Conservation (phyloP, 2,888 invertebrate genomes). For the Xestia xanthographa region DNA sequence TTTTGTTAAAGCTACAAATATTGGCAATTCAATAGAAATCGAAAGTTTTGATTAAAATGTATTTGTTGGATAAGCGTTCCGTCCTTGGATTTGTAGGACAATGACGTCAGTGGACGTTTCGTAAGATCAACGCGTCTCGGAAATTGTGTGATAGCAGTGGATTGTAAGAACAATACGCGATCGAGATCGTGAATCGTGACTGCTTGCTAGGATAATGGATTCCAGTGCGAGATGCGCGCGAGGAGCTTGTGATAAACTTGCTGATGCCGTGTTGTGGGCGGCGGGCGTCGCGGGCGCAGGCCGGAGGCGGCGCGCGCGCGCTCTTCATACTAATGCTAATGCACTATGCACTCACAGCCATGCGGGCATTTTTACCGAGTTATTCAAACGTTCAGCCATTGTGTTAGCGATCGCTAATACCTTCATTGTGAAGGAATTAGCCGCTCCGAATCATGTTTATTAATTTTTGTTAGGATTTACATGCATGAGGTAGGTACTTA, state of each 20-base stretch:
- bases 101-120: slow-evolving; percentile 18
- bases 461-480: slow-evolving; percentile 24
- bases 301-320: slow-evolving; percentile 40
- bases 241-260: not conserved
- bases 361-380: slow-evolving; percentile 25
- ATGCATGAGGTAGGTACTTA: not conserved
- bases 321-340: slow-evolving; percentile 37
- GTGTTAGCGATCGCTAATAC: slow-evolving; percentile 36
- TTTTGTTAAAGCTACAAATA: slow-evolving; percentile 30
- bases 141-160: not conserved
- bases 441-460: slow-evolving; percentile 28
- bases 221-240: slow-evolving; percentile 7
- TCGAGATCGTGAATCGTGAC: slow-evolving; percentile 18
- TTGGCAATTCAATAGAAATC: slow-evolving; percentile 43
- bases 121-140: slow-evolving; percentile 15
- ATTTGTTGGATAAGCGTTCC: slow-evolving; percentile 18
- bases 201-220: slow-evolving; percentile 2
- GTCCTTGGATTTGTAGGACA: slow-evolving; percentile 42
- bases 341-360: slow-evolving; percentile 13
- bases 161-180: not conserved
- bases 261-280: slow-evolving; percentile 9
- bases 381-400: slow-evolving; percentile 46
- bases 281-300: slow-evolving; percentile 6
- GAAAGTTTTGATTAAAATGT: slow-evolving; percentile 44
- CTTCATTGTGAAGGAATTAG: slow-evolving; percentile 41